Conservation (phyloP, 1,140 invertebrate genomes). For the Hesperophylax magnus region DNA sequence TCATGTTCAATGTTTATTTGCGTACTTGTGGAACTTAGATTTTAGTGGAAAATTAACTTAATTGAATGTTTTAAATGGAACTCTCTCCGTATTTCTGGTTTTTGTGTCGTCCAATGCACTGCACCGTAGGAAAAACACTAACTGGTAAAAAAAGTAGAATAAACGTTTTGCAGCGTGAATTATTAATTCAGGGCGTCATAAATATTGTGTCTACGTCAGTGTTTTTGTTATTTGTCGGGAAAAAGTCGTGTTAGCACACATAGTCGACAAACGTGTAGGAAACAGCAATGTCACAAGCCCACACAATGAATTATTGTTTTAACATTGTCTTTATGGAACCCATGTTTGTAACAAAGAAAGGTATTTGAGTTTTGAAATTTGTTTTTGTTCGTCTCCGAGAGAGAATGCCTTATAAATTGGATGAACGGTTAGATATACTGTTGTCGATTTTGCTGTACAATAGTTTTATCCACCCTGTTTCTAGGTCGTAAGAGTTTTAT, state of each 20-base stretch:
- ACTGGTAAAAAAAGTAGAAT: too few species aligned
- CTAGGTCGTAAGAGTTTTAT: neutral
- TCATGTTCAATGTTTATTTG: too few species aligned
- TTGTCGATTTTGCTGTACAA: neutral
- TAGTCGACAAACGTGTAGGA: conserved; percentile 18
- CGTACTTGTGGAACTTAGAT: too few species aligned
- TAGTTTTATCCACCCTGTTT: neutral
- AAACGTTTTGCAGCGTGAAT: too few species aligned
- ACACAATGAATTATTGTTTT: conserved; percentile 31
- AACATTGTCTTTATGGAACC: conserved; percentile 27
- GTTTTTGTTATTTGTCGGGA: conserved; percentile 7
- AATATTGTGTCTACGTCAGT: neutral
- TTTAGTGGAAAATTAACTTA: too few species aligned
- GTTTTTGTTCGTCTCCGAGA: neutral
- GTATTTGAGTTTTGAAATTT: conserved; percentile 14
- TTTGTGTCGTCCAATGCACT: too few species aligned
- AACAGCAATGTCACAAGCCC: conserved; percentile 16
- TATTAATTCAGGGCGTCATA: neutral
- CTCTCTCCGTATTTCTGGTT: too few species aligned
- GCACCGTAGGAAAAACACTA: too few species aligned
- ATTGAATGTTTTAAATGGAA: too few species aligned
- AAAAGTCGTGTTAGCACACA: conserved; percentile 27
- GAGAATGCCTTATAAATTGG: conserved; percentile 14
- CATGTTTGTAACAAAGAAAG: conserved; percentile 25
- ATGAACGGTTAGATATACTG: neutral